These are phyloP conservation scores for Timandra comae DNA, from an alignment of 2,888 invertebrate genomes.

Conservation along the genomic window DNA sequence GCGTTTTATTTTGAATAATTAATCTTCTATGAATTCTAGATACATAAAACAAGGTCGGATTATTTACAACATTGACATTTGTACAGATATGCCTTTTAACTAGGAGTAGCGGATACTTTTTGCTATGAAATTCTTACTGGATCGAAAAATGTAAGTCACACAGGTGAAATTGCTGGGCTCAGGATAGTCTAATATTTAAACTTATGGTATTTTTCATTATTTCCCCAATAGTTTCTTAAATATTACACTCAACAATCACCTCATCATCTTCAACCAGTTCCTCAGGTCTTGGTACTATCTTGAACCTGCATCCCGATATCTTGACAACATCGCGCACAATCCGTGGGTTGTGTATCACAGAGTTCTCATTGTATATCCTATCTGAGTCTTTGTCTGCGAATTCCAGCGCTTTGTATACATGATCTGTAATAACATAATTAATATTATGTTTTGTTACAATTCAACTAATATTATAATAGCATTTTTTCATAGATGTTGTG, in stretches of 20 bases:
- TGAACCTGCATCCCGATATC: constrained; percentile 80
- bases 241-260: too few relatives aligned
- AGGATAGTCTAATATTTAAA: too few relatives aligned
- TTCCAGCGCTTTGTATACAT: constrained; percentile 82
- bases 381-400: constrained; percentile 78
- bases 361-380: constrained; percentile 64
- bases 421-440: constrained; percentile 63
- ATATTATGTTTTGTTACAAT: not conserved
- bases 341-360: constrained; percentile 79
- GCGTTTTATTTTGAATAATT: too few relatives aligned
- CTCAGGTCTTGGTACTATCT: constrained; percentile 72
- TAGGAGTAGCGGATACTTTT: too few relatives aligned
- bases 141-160: too few relatives aligned
- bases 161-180: too few relatives aligned
- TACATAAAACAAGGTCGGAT: not conserved
- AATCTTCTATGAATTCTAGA: too few relatives aligned
- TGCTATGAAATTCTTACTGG: too few relatives aligned
- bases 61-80: not conserved
- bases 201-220: too few relatives aligned
- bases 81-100: too few relatives aligned
- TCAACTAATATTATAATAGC: not conserved
- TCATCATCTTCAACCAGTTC: constrained; percentile 50
- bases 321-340: constrained; percentile 82
- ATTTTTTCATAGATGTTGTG: not conserved
- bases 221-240: too few relatives aligned